Percentiles rank a stretch among this genome's conserved stretches.
phyloP scores from a whole-genome alignment of 2,888 invertebrate genomes.

The Lycocerus yunnanus region DNA sequence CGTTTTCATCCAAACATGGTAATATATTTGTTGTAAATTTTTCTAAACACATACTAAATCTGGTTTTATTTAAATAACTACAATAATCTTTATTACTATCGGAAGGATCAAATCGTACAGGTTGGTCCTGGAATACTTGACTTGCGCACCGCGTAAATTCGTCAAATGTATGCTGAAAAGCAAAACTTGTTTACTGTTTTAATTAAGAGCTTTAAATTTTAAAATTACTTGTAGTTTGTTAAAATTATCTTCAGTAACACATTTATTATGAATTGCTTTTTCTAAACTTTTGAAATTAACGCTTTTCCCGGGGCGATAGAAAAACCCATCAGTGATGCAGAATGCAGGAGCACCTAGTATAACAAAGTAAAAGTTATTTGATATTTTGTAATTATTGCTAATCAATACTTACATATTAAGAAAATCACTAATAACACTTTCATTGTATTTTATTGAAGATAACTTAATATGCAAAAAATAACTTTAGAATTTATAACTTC shows the following conservation, averaged over 20 bases:
- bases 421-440: background rate
- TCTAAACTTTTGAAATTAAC: background rate
- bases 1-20: background rate
- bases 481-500: too few relatives aligned
- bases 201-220: background rate
- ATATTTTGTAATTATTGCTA: background rate
- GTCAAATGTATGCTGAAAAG: background rate
- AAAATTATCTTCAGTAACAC: background rate
- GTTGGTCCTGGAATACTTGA: background rate
- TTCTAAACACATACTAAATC: background rate
- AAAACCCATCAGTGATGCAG: background rate
- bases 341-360: background rate
- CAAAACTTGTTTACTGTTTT: background rate
- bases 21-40: background rate
- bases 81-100: background rate
- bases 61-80: background rate
- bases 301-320: background rate
- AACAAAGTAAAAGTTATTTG: background rate
- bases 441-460: too few relatives aligned
- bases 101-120: background rate
- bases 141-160: background rate
- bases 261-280: background rate
- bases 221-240: background rate
- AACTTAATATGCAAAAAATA: too few relatives aligned
- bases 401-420: background rate